Conservation (phyloP, 2,113 vertebrate species). For the Arvicanthis niloticus region DNA sequence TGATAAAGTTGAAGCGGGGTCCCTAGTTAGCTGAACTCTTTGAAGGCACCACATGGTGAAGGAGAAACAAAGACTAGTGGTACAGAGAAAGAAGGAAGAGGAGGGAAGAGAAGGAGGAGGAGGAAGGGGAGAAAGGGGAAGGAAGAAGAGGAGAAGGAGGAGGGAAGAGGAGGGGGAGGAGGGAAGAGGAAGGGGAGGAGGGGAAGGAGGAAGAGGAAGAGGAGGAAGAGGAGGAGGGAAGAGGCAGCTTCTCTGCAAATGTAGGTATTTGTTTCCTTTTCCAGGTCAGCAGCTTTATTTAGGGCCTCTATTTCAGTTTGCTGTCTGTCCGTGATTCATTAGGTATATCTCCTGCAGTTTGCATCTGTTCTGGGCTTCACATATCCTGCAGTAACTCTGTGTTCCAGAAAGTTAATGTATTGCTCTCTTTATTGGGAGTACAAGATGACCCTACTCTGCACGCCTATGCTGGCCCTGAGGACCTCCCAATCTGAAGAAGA, state of each 20-base stretch:
- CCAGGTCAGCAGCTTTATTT: slow-evolving; percentile 74
- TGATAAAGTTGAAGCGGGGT: slow-evolving; percentile 84
- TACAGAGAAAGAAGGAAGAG: neutral
- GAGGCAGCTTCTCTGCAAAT: neutral
- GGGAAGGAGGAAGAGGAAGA: no score
- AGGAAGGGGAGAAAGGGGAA: no score
- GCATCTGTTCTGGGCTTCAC: slow-evolving; percentile 33
- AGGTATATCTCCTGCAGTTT: slow-evolving; percentile 38
- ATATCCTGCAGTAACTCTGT: neutral
- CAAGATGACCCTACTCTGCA: neutral
- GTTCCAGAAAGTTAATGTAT: slow-evolving; percentile 37
- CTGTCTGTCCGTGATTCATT: slow-evolving; percentile 76
- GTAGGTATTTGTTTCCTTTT: slow-evolving; percentile 72
- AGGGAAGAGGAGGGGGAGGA: fast-evolving
- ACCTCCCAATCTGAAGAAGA: neutral
- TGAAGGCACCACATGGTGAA: neutral
- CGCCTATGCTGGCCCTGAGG: neutral
- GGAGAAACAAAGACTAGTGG: neutral
- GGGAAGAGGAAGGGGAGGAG: no score
- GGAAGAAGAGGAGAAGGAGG: no score
- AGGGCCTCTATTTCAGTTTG: slow-evolving; percentile 76
- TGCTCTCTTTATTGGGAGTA: slow-evolving; percentile 45
- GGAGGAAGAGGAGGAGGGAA: neutral
- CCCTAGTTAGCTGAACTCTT: slow-evolving; percentile 83
- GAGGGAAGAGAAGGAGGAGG: neutral